phyloP scores from a whole-genome alignment of 2,113 vertebrate genomes.

The Anser brachyrhynchus region DNA sequence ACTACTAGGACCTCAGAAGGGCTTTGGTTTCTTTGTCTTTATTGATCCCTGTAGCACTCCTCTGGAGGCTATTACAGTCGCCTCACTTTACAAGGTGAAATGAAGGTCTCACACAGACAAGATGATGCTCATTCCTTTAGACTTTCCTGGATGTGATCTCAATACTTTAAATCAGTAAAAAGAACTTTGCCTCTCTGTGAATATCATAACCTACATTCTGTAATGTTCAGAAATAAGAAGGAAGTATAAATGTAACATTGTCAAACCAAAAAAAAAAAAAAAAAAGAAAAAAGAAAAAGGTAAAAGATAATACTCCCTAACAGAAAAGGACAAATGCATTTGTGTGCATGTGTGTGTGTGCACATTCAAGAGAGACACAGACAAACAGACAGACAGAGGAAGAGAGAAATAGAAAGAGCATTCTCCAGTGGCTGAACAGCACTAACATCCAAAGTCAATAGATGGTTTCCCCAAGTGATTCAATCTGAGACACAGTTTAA shows the following conservation, averaged over 20 bases:
- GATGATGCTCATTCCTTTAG: constrained; percentile 33
- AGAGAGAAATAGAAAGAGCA: neutral
- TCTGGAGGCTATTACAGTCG: constrained; percentile 65
- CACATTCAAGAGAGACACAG: neutral
- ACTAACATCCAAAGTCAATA: constrained; percentile 81
- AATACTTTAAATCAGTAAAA: constrained; percentile 49
- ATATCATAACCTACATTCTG: constrained; percentile 24
- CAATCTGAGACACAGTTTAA: constrained; percentile 81
- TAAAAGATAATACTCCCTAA: neutral
- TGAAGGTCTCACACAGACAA: constrained; percentile 66
- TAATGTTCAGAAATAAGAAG: constrained; percentile 78
- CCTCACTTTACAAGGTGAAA: constrained; percentile 83
- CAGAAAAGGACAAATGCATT: neutral
- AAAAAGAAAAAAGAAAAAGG: constrained; percentile 23
- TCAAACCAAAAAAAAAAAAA: constrained; percentile 72
- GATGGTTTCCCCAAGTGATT: constrained; percentile 82
- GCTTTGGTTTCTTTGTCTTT: constrained; percentile 76
- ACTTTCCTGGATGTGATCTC: constrained; percentile 35
- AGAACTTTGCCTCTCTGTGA: constrained; percentile 28
- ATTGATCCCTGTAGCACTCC: constrained; percentile 68
- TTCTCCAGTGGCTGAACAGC: constrained; percentile 74
- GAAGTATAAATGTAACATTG: constrained; percentile 65
- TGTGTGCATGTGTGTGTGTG: neutral
- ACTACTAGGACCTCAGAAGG: constrained; percentile 51
- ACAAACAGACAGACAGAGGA: neutral